phyloP scores from a whole-genome alignment of 2,888 invertebrate species.

The Andrena haemorrhoa region DNA sequence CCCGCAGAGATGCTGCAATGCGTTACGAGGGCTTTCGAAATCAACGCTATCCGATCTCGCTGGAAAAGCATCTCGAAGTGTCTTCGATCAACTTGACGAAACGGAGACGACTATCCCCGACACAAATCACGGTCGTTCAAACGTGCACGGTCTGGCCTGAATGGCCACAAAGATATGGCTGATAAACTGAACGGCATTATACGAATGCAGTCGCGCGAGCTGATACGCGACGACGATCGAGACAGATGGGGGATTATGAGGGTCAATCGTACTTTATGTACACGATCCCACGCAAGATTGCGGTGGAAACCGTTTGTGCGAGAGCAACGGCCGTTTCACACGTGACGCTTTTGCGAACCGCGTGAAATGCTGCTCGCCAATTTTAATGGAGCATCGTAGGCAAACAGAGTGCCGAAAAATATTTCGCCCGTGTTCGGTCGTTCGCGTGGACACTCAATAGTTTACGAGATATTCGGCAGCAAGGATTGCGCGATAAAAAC shows the following conservation, averaged over 20 bases:
- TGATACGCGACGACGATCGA: conserved; percentile 51
- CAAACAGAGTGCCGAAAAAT: too few species aligned
- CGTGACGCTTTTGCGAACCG: background rate
- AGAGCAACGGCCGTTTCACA: conserved; percentile 21
- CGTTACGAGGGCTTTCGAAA: conserved; percentile 8
- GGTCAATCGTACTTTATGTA: conserved; percentile 58
- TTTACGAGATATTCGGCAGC: too few species aligned
- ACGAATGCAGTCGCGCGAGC: conserved; percentile 40
- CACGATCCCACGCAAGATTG: conserved; percentile 25
- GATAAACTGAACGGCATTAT: conserved; percentile 41
- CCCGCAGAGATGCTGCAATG: background rate
- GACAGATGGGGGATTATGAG: conserved; percentile 62
- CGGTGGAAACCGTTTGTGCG: conserved; percentile 10
- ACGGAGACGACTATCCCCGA: conserved; percentile 22
- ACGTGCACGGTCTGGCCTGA: conserved; percentile 18
- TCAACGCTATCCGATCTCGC: conserved; percentile 1
- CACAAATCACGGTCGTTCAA: conserved; percentile 31
- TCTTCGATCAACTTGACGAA: conserved; percentile 25
- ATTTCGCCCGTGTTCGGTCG: too few species aligned
- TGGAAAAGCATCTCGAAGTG: background rate
- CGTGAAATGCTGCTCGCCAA: too few species aligned
- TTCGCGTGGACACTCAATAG: too few species aligned
- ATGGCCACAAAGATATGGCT: conserved; percentile 32
- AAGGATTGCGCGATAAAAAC: too few species aligned
- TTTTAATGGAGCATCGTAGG: too few species aligned